phyloP scores from a whole-genome alignment of 2,113 vertebrate genomes.

The Lynx canadensis region DNA sequence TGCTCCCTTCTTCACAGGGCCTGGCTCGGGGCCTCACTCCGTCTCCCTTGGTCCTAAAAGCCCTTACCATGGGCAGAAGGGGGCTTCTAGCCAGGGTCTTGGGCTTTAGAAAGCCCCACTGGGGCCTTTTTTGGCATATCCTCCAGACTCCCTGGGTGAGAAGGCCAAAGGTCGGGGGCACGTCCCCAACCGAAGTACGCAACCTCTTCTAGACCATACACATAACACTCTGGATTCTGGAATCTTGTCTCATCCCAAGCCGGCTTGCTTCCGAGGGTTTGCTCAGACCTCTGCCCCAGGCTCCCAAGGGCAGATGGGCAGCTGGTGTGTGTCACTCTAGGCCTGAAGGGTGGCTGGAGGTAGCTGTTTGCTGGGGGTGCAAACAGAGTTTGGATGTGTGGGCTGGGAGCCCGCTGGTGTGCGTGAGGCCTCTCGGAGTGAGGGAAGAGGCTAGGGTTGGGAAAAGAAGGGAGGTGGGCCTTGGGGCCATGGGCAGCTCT shows the following conservation, averaged over 20 bases:
- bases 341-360: neutral
- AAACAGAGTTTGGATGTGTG: neutral
- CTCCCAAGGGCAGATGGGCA: neutral
- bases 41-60: neutral
- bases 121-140: neutral
- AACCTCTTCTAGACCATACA: neutral
- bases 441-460: neutral
- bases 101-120: neutral
- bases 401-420: accelerated
- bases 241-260: neutral
- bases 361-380: neutral
- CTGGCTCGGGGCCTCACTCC: neutral
- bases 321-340: neutral
- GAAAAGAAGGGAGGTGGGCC: too few species aligned
- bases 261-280: neutral
- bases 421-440: neutral
- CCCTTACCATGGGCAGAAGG: neutral
- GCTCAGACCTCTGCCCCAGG: neutral
- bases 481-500: neutral
- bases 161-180: neutral
- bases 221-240: neutral
- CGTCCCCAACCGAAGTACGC: too few species aligned
- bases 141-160: accelerated
- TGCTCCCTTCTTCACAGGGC: neutral
- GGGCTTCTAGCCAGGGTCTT: neutral